A percentile compares a stretch with the other conserved stretches of the same genome.
phyloP scores from a whole-genome alignment of 2,113 vertebrate species.

The Crypturellus undulatus region DNA sequence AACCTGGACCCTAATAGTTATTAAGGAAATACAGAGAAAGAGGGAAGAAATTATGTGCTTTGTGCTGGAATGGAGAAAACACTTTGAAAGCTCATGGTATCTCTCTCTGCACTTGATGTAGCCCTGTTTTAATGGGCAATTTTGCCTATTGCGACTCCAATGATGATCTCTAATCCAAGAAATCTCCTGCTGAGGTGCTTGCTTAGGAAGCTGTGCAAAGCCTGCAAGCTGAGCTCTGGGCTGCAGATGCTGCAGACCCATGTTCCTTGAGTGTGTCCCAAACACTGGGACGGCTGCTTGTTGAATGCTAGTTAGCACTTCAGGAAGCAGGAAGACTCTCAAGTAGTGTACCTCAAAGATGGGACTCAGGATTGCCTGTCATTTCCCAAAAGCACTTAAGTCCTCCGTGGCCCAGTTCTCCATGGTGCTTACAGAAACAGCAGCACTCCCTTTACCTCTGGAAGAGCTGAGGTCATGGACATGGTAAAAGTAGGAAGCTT shows the following conservation, averaged over 20 bases:
- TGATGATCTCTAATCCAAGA: neutral
- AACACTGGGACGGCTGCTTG: neutral
- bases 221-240: accelerated
- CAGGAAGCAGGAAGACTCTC: neutral
- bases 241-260: accelerated
- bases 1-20: neutral
- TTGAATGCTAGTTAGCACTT: neutral
- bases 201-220: accelerated
- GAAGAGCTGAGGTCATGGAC: slow-evolving; percentile 2
- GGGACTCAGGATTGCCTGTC: neutral
- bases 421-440: neutral
- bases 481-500: neutral
- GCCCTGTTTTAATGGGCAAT: neutral
- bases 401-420: neutral
- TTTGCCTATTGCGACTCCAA: neutral
- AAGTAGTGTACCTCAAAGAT: neutral
- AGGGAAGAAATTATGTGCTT: neutral
- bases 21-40: neutral
- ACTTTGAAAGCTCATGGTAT: neutral
- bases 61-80: neutral
- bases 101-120: neutral
- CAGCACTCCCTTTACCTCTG: neutral
- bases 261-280: neutral
- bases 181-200: neutral
- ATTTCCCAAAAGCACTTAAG: neutral